These are phyloP conservation scores for Heliconius erato DNA, from an alignment of 2,888 invertebrate genomes.

Conservation along the genomic window DNA sequence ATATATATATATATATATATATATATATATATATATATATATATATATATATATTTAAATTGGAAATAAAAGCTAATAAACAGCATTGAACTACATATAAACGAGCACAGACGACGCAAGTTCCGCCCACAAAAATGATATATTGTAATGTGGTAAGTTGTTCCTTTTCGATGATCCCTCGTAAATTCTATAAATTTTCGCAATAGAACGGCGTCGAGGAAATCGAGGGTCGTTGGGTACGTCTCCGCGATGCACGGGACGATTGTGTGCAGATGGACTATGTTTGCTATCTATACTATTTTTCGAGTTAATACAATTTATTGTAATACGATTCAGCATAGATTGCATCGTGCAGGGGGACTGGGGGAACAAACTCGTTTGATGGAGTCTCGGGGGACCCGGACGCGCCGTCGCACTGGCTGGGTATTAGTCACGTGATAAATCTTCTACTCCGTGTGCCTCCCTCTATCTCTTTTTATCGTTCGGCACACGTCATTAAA, in stretches of 20 bases:
- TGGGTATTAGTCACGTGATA: constrained; percentile 85
- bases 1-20: no score
- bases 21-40: no score
- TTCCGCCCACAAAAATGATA: constrained; percentile 80
- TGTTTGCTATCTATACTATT: constrained; percentile 85
- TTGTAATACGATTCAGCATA: constrained; percentile 86
- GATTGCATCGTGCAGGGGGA: constrained; percentile 79
- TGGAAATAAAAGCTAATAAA: constrained; percentile 49
- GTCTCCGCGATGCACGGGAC: constrained; percentile 67
- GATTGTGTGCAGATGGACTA: constrained; percentile 85
- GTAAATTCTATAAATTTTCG: constrained; percentile 83
- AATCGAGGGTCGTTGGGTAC: constrained; percentile 70
- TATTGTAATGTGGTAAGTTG: constrained; percentile 80
- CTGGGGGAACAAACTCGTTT: constrained; percentile 84
- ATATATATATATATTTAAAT: neutral
- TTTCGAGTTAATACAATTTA: constrained; percentile 86
- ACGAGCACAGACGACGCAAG: constrained; percentile 75
- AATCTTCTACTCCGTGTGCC: constrained; percentile 76
- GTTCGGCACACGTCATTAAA: constrained; percentile 66
- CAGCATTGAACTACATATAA: constrained; percentile 58
- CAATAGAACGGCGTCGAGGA: constrained; percentile 70
- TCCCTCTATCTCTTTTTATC: constrained; percentile 73
- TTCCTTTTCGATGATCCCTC: constrained; percentile 81
- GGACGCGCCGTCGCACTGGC: constrained; percentile 78
- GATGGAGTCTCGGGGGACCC: constrained; percentile 82